phyloP scores from a whole-genome alignment of 2,888 invertebrate species.

The Cancer borealis region DNA sequence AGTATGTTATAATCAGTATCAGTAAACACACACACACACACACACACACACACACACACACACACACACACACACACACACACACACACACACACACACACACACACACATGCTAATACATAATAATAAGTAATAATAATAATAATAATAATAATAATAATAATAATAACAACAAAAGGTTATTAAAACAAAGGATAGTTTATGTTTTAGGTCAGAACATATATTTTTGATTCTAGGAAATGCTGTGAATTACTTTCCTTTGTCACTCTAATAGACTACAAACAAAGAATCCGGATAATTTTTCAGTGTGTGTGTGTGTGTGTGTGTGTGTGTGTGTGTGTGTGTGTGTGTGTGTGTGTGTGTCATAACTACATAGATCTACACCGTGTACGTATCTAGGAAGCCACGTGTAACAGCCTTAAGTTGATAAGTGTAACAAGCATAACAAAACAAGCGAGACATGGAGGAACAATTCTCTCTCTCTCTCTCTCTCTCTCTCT shows the following conservation, averaged over 20 bases:
- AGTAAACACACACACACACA: not conserved
- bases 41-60: not conserved
- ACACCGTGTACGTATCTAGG: not conserved
- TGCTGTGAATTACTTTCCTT: not conserved
- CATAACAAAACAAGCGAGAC: not conserved
- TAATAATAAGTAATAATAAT: not conserved
- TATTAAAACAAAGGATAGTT: not conserved
- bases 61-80: constrained; percentile 2
- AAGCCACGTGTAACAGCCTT: constrained; percentile 11
- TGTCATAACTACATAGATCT: not conserved
- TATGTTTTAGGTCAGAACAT: not conserved
- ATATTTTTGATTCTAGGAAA: not conserved
- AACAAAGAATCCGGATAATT: not conserved
- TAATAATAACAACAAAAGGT: not conserved
- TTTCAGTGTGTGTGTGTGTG: no score
- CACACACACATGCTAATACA: no score
- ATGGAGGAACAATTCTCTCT: not conserved
- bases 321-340: not conserved
- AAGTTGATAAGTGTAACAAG: not conserved
- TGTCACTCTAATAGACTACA: not conserved
- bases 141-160: not conserved
- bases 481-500: constrained; percentile 48
- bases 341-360: constrained; percentile 26
- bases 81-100: no score
- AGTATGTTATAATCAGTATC: not conserved